A percentile compares a stretch with the other conserved stretches of the same genome.
These are phyloP conservation scores for Cheilosia pagana DNA, from an alignment of 2,888 invertebrate genomes.

Conservation along the genomic window DNA sequence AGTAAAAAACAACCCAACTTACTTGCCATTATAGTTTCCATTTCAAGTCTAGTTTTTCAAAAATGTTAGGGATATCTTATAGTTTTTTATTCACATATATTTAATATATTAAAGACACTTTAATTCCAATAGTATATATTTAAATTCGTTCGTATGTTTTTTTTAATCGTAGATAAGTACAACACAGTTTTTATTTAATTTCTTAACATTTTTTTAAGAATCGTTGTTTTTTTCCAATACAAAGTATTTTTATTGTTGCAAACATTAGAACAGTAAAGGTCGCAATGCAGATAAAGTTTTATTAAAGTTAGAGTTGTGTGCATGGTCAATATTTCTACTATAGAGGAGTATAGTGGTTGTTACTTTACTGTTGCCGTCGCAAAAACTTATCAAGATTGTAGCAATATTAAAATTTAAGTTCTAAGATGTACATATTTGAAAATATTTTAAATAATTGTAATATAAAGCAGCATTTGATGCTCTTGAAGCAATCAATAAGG, in stretches of 20 bases:
- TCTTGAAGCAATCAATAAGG: too few relatives aligned
- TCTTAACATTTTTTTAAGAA: not conserved
- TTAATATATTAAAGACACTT: slow-evolving; percentile 42
- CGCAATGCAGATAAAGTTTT: too few relatives aligned
- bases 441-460: too few relatives aligned
- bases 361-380: too few relatives aligned
- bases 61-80: slow-evolving; percentile 2
- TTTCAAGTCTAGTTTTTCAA: slow-evolving; percentile 1
- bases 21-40: not conserved
- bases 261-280: too few relatives aligned
- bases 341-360: too few relatives aligned
- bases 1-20: not conserved
- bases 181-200: not conserved
- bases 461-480: too few relatives aligned
- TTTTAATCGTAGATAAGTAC: slow-evolving; percentile 21
- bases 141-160: slow-evolving; percentile 43
- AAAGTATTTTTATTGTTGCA: not conserved
- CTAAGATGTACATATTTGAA: too few relatives aligned
- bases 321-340: too few relatives aligned
- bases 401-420: too few relatives aligned
- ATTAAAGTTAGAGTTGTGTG: too few relatives aligned
- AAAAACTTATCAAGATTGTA: too few relatives aligned
- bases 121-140: slow-evolving; percentile 35
- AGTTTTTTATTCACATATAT: slow-evolving; percentile 1
- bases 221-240: slow-evolving; percentile 20